Evolutionary conservation across 2,797 vertebrate species (phyloP).

Genomic region (Mormyrops attenuatus): DNA sequence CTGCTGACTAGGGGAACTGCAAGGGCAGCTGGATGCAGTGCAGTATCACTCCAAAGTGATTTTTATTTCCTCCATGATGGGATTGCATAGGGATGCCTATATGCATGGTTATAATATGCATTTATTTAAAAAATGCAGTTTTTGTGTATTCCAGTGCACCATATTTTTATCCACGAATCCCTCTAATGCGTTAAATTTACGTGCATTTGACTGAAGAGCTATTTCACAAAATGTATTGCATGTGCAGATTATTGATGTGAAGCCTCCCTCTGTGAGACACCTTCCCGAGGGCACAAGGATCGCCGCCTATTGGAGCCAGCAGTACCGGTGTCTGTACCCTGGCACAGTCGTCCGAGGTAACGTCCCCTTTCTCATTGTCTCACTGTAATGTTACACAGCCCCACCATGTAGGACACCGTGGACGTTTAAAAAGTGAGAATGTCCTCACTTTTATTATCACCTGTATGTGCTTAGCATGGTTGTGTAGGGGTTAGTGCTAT

Average conservation of each 20-base stretch:
- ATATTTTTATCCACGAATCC: background rate
- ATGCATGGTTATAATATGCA: background rate
- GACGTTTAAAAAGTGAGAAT: background rate
- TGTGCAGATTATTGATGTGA: constrained; percentile 89
- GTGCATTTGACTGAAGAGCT: background rate
- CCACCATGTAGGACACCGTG: background rate
- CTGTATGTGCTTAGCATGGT: background rate
- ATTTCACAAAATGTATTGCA: background rate
- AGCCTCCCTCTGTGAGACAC: constrained; percentile 84
- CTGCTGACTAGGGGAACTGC: constrained; percentile 3
- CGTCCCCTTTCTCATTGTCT: background rate
- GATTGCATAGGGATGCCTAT: background rate
- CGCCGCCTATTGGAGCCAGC: constrained; percentile 98
- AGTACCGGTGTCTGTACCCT: constrained; percentile 96
- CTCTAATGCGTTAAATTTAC: background rate
- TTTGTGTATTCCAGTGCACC: background rate
- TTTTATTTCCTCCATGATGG: background rate
- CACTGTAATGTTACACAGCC: background rate
- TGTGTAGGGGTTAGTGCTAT: background rate
- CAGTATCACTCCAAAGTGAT: background rate
- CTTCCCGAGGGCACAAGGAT: constrained; percentile 91
- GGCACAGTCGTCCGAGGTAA: constrained; percentile 92
- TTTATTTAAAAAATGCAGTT: background rate
- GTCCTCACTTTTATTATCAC: background rate
- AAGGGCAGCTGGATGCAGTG: background rate